Evolutionary conservation across 2,797 vertebrate species (phyloP).

Genomic region (Pangasius larnaudii): DNA sequence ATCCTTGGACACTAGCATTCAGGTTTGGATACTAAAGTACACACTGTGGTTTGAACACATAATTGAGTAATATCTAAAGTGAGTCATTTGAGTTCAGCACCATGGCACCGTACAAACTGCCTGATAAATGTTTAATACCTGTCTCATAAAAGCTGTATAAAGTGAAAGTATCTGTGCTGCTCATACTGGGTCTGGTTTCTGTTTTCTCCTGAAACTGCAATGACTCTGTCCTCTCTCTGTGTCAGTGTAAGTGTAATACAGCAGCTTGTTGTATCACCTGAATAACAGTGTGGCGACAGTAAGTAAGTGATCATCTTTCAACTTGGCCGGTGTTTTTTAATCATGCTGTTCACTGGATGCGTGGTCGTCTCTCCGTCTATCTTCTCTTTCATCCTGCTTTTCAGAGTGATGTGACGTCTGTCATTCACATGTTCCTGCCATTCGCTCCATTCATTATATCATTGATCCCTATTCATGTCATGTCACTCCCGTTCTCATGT

Average conservation of each 20-base stretch:
- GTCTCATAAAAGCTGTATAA: neutral
- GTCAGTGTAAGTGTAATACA: constrained; percentile 40
- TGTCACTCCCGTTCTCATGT: neutral
- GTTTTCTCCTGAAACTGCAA: constrained; percentile 12
- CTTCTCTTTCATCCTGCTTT: constrained; percentile 44
- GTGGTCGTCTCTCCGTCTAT: constrained; percentile 6
- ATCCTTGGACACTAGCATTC: neutral
- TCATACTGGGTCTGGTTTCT: constrained; percentile 23
- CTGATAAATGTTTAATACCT: neutral
- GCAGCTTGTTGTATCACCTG: constrained; percentile 38
- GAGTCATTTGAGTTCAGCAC: neutral
- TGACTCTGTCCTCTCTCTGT: constrained; percentile 45
- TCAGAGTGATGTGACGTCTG: constrained; percentile 34
- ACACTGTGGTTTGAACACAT: neutral
- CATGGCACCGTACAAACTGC: neutral
- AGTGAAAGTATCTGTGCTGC: constrained; percentile 7
- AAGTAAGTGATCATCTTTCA: constrained; percentile 43
- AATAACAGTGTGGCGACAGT: constrained; percentile 20
- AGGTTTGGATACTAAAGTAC: neutral
- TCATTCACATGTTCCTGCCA: constrained; percentile 13
- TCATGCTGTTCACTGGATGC: neutral
- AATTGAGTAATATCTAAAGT: neutral
- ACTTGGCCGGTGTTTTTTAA: neutral
- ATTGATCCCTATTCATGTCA: neutral
- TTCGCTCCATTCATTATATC: constrained; percentile 1